These are phyloP conservation scores for Caprella mutica DNA, from an alignment of 2,888 invertebrate species.

Conservation along the genomic window DNA sequence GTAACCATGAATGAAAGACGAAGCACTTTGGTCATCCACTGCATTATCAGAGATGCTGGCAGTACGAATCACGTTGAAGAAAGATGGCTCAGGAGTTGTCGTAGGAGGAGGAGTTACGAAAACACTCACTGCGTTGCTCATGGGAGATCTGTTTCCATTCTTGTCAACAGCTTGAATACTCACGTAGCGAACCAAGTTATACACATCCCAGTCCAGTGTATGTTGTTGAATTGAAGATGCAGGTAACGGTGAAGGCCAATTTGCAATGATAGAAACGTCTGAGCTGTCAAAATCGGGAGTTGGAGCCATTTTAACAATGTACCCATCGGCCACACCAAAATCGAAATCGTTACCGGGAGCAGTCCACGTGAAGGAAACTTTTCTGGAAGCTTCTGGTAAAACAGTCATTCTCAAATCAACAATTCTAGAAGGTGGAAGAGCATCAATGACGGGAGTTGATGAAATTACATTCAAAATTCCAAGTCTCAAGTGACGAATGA, in stretches of 20 bases:
- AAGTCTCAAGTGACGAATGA: slow-evolving; percentile 22
- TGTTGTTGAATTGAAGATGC: slow-evolving; percentile 42
- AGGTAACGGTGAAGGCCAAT: slow-evolving; percentile 31
- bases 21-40: slow-evolving; percentile 13
- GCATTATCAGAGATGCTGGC: slow-evolving; percentile 38
- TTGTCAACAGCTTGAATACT: slow-evolving; percentile 47
- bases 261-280: slow-evolving; percentile 17
- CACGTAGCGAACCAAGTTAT: slow-evolving; percentile 47
- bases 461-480: slow-evolving; percentile 37
- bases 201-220: slow-evolving; percentile 43
- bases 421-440: slow-evolving; percentile 44
- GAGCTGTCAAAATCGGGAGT: slow-evolving; percentile 17
- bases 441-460: slow-evolving; percentile 13
- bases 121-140: slow-evolving; percentile 48
- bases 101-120: slow-evolving; percentile 47
- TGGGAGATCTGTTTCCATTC: slow-evolving; percentile 40
- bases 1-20: slow-evolving; percentile 13
- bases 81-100: slow-evolving; percentile 42
- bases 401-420: slow-evolving; percentile 48
- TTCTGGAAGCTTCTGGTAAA: slow-evolving; percentile 39
- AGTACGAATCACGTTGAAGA: slow-evolving; percentile 13
- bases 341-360: slow-evolving; percentile 46
- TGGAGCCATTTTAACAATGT: slow-evolving; percentile 24
- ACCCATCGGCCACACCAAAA: slow-evolving; percentile 36
- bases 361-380: slow-evolving; percentile 49